A percentile compares a stretch with the other conserved stretches of the same genome.
Evolutionary conservation across 1,140 invertebrate species (phyloP).

Genomic region (Tetramorium simillimum): DNA sequence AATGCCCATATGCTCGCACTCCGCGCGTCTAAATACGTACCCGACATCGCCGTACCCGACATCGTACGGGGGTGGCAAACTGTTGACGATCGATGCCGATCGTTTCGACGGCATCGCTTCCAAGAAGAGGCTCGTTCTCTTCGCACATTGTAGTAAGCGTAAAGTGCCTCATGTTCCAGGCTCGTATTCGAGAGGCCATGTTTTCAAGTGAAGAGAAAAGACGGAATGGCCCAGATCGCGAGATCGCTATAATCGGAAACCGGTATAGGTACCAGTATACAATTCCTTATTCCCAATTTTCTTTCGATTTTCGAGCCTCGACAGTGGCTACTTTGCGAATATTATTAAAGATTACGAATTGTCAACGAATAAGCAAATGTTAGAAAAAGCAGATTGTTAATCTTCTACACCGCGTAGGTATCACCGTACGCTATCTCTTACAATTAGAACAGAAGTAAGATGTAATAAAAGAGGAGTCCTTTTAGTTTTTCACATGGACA

Average conservation of each 20-base stretch:
- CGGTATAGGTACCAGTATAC: slow-evolving; percentile 64
- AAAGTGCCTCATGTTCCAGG: slow-evolving; percentile 51
- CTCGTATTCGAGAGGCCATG: background rate
- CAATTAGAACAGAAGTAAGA: too few species aligned
- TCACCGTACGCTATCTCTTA: too few species aligned
- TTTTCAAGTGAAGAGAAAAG: slow-evolving; percentile 6
- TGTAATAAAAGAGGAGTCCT: too few species aligned
- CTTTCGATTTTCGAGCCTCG: slow-evolving; percentile 63
- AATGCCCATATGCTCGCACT: slow-evolving; percentile 22
- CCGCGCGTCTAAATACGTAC: slow-evolving; percentile 48
- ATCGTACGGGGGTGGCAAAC: slow-evolving; percentile 35
- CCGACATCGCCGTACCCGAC: background rate
- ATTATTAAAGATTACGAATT: background rate
- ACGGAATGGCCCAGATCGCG: slow-evolving; percentile 78
- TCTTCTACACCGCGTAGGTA: background rate
- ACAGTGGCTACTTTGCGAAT: background rate
- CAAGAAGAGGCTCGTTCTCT: slow-evolving; percentile 50
- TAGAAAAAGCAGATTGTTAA: background rate
- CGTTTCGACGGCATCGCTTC: slow-evolving; percentile 48
- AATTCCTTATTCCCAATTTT: slow-evolving; percentile 64
- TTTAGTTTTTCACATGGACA: too few species aligned
- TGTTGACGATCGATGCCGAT: slow-evolving; percentile 55
- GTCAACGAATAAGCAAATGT: background rate
- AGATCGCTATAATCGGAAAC: slow-evolving; percentile 77
- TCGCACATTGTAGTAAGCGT: slow-evolving; percentile 60